A percentile compares a stretch with the other conserved stretches of the same genome.
These are phyloP conservation scores for Ormyrus nitidulus DNA, from an alignment of 2,888 invertebrate species.

Conservation along the genomic window DNA sequence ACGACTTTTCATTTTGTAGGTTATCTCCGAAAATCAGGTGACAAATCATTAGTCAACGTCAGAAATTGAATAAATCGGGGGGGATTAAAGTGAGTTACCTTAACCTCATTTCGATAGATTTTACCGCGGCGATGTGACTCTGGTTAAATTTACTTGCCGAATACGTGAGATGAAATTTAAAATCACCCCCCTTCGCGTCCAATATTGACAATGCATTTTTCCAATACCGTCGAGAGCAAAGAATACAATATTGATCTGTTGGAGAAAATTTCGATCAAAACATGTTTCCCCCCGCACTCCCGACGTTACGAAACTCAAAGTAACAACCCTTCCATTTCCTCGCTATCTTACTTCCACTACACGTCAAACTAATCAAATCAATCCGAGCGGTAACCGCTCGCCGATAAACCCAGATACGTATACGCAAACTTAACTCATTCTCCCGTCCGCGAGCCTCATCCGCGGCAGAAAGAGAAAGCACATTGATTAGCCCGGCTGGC, in stretches of 20 bases:
- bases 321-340: no score
- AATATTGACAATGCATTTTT: conserved; percentile 31
- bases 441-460: conserved; percentile 3
- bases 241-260: conserved; percentile 14
- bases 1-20: no score
- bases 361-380: no score
- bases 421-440: background rate
- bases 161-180: conserved; percentile 28
- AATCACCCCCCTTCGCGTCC: background rate
- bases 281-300: background rate
- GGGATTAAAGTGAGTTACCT: background rate
- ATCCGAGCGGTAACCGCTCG: background rate
- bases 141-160: conserved; percentile 14
- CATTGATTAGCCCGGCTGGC: background rate
- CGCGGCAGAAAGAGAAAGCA: conserved; percentile 27
- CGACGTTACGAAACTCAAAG: no score
- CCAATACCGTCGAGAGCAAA: background rate
- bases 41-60: background rate
- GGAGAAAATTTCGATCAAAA: conserved; percentile 13
- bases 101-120: conserved; percentile 1
- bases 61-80: background rate
- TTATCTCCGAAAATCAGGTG: background rate
- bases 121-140: background rate
- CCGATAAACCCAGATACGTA: background rate
- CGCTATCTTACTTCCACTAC: no score